Evolutionary conservation across 1,140 invertebrate species (phyloP), one percentile per base, ranked within the genome.

Genomic region (Aphelinus certus): DNA sequence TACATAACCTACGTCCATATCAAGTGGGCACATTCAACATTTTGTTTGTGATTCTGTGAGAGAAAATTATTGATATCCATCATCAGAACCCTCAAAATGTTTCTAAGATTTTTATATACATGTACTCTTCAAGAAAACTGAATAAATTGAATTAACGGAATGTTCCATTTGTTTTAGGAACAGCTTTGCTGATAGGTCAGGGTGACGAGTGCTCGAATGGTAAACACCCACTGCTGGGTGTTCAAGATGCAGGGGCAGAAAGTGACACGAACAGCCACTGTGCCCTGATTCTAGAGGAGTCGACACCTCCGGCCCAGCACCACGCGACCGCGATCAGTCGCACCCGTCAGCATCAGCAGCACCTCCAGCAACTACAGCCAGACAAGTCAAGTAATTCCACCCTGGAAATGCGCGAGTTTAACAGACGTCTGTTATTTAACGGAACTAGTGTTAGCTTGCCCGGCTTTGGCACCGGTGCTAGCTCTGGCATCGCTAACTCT

Each of bases 361-460:
- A 26, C 26, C 26, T 26, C 26, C 84, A 71, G 78, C 88, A 84
- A 71, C 85, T 82, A 87, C 26, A 48, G 26, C 26, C 26, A 26
- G 91, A 92, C 77, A 92, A 92, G 60, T 90, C 90, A 58, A 93
- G 93, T 81, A 94, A 94, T 85, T 94, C 94, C 82, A 94, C 94
- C 79, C 93, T 93, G 83, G 93, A 94, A 81, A 90, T 94, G 90
- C 89, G 91, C 45, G 92, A 92, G 81, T 90, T 92, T 76, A 85
- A 86, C 49, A 80, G 86, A 45, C 82, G 85, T 60, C 77, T 87
- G 51, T 79, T 87, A 69, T 77, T 88, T 26, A 26, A 26, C 26
- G 64, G 9, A 9, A 4, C 83, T 85, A 70, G 86, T 86, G 68
- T 85, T 84, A 10, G 80, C 79, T 49, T 26, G 26, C 26, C 26